Conservation (phyloP, 2,888 invertebrate genomes). For the Athalia cordata region DNA sequence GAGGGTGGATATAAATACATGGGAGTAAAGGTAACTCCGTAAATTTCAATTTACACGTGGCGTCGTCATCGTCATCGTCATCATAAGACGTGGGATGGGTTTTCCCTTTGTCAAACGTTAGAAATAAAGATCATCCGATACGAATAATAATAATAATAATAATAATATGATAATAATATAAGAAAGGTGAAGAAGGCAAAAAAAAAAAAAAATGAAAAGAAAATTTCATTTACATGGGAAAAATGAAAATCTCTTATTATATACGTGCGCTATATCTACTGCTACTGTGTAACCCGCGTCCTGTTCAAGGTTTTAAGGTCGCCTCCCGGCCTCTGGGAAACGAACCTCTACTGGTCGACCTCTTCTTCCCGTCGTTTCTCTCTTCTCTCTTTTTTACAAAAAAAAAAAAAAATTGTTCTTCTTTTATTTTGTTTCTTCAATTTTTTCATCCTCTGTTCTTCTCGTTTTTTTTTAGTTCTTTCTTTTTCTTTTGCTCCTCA, state of each 20-base stretch:
- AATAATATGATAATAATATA: too few relatives aligned
- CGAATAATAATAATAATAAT: background rate
- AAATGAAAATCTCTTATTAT: constrained; percentile 32
- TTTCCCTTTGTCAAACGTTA: too few relatives aligned
- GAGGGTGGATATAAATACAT: too few relatives aligned
- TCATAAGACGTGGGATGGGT: too few relatives aligned
- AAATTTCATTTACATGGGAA: background rate
- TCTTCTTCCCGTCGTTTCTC: background rate
- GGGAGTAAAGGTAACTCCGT: too few relatives aligned
- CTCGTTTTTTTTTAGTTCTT: background rate
- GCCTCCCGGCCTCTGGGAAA: constrained; percentile 25
- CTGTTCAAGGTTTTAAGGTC: constrained; percentile 32
- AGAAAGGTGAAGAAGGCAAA: background rate
- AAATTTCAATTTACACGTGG: too few relatives aligned
- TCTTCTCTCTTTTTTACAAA: background rate
- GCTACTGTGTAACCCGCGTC: constrained; percentile 8
- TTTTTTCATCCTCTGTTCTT: constrained; percentile 5
- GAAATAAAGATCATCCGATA: background rate
- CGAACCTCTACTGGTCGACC: constrained; percentile 11
- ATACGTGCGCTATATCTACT: background rate
- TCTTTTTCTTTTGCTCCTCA: background rate
- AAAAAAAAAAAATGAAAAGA: background rate
- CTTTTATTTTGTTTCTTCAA: constrained; percentile 34
- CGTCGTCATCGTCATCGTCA: too few relatives aligned
- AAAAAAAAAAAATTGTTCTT: background rate